Evolutionary conservation across 1,140 invertebrate genomes (phyloP).

Genomic region (Camponotus vicinus): DNA sequence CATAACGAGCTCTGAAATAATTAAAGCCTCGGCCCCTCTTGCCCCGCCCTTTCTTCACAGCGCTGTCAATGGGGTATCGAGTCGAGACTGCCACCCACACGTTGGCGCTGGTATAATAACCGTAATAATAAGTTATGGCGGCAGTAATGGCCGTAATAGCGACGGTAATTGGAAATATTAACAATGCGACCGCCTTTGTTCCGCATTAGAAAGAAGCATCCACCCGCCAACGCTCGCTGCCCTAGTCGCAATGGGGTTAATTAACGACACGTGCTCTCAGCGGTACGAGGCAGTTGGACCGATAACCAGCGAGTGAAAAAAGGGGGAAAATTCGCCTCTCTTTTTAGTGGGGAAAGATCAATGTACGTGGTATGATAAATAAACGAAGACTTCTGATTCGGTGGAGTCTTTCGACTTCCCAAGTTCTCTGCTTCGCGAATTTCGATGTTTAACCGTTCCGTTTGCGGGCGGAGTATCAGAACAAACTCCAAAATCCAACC

Average conservation of each 20-base stretch:
- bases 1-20: conserved; percentile 48
- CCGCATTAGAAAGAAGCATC: conserved; percentile 27
- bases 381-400: not conserved
- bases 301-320: not conserved
- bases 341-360: not conserved
- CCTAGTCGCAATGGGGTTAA: conserved; percentile 32
- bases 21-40: conserved; percentile 3
- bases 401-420: not conserved
- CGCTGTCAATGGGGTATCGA: conserved; percentile 40
- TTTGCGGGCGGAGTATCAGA: not conserved
- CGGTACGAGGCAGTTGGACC: no score
- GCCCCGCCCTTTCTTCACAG: not conserved
- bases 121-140: conserved; percentile 55
- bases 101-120: conserved; percentile 24
- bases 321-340: not conserved
- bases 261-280: conserved; percentile 45
- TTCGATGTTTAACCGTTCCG: not conserved
- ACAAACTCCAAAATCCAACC: conserved; percentile 1
- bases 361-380: not conserved
- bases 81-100: conserved; percentile 12
- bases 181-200: conserved; percentile 55
- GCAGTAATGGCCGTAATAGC: conserved; percentile 37
- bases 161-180: conserved; percentile 57
- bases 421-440: not conserved
- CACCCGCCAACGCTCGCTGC: not conserved